Conservation (phyloP, 2,797 vertebrate species). For the Micropoecilia bifurca region DNA sequence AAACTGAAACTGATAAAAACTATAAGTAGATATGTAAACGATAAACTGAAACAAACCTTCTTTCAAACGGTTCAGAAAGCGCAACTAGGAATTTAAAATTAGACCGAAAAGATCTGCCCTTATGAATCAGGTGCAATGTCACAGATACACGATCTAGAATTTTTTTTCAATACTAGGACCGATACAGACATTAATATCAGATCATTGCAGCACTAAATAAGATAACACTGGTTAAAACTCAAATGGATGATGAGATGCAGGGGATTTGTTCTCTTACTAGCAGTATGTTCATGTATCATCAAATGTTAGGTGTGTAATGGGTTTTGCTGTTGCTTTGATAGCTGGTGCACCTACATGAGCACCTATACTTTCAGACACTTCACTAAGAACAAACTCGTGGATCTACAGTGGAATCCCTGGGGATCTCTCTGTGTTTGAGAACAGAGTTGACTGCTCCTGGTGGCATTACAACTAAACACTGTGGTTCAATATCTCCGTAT, state of each 20-base stretch:
- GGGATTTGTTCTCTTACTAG: background rate
- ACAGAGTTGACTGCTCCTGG: slow-evolving; percentile 67
- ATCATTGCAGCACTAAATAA: background rate
- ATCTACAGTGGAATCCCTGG: slow-evolving; percentile 67
- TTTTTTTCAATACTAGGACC: no score
- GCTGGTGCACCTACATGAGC: slow-evolving; percentile 43
- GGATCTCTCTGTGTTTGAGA: slow-evolving; percentile 67
- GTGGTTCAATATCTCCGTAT: slow-evolving; percentile 42
- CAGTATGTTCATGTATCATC: background rate
- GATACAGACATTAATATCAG: no score
- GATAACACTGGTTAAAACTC: background rate
- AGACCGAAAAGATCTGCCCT: no score
- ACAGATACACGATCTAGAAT: no score
- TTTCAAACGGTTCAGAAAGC: no score
- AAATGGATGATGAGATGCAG: background rate
- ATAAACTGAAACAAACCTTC: no score
- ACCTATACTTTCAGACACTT: slow-evolving; percentile 46
- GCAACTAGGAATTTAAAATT: no score
- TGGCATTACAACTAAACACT: slow-evolving; percentile 62
- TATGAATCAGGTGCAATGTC: no score
- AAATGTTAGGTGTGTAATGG: slow-evolving; percentile 5
- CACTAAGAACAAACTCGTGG: slow-evolving; percentile 43
- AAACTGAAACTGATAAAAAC: no score
- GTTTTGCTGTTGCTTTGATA: slow-evolving; percentile 33
- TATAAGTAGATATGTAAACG: no score